phyloP scores from a whole-genome alignment of 2,797 vertebrate genomes.

The Melanotaenia pygmaea region DNA sequence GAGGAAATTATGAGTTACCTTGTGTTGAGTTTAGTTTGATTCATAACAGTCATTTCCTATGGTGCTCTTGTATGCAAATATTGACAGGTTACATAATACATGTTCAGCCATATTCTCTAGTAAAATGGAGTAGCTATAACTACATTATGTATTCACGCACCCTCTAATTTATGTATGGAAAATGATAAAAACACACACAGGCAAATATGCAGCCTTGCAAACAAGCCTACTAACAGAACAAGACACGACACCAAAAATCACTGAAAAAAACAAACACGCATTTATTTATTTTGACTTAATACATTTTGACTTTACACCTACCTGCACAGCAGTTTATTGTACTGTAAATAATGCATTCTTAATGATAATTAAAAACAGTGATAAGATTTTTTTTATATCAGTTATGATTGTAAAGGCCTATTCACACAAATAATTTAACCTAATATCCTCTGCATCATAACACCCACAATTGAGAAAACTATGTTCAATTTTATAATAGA shows the following conservation, averaged over 20 bases:
- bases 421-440: conserved; percentile 18
- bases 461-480: conserved; percentile 22
- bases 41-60: background rate
- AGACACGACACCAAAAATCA: background rate
- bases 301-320: conserved; percentile 9
- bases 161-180: conserved; percentile 15
- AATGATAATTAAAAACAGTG: conserved; percentile 21
- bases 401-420: conserved; percentile 24
- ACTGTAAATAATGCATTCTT: conserved; percentile 6
- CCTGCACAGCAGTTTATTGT: conserved; percentile 3
- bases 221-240: conserved; percentile 1
- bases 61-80: background rate
- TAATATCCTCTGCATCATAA: conserved; percentile 19
- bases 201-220: conserved; percentile 1
- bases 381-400: conserved; percentile 33
- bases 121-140: background rate
- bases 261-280: conserved; percentile 21
- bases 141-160: conserved; percentile 6
- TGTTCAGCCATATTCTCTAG: background rate
- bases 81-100: conserved; percentile 2
- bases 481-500: conserved; percentile 45
- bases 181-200: conserved; percentile 1
- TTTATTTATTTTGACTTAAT: background rate
- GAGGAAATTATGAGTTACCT: background rate
- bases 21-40: background rate